Conservation (phyloP, 2,888 invertebrate genomes). For the Tolmerus cingulatus region DNA sequence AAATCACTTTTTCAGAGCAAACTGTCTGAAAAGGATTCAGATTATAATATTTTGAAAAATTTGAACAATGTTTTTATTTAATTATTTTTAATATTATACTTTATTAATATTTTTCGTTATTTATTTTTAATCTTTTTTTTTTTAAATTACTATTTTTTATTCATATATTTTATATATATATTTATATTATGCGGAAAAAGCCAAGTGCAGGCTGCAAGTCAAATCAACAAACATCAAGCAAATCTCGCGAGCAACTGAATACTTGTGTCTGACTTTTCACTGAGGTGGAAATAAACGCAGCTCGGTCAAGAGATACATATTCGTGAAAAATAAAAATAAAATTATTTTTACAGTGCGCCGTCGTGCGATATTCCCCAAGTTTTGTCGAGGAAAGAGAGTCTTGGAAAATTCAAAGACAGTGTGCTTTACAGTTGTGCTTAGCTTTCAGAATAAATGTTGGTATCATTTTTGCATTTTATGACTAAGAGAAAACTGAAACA, state of each 20-base stretch:
- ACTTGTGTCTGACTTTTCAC: constrained; percentile 46
- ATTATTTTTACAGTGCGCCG: background rate
- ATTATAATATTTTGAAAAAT: background rate
- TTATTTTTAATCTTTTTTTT: background rate
- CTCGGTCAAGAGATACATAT: constrained; percentile 8
- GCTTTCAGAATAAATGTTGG: background rate
- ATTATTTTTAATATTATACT: background rate
- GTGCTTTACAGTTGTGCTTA: background rate
- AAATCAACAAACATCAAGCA: constrained; percentile 45
- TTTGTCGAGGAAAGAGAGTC: background rate
- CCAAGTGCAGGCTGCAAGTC: constrained; percentile 10
- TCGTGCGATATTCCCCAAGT: background rate
- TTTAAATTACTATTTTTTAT: background rate
- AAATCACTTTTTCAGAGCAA: background rate
- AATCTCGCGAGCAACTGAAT: constrained; percentile 47
- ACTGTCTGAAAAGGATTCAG: background rate
- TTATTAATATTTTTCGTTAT: background rate
- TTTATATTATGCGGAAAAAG: background rate
- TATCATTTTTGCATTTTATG: background rate
- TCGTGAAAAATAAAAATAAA: background rate
- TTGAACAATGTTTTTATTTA: background rate
- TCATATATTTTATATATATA: background rate
- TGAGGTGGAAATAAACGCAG: constrained; percentile 7
- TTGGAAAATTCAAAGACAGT: background rate
- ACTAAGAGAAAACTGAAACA: background rate